Conservation (phyloP, 2,113 vertebrate species). For the Struthio camelus region DNA sequence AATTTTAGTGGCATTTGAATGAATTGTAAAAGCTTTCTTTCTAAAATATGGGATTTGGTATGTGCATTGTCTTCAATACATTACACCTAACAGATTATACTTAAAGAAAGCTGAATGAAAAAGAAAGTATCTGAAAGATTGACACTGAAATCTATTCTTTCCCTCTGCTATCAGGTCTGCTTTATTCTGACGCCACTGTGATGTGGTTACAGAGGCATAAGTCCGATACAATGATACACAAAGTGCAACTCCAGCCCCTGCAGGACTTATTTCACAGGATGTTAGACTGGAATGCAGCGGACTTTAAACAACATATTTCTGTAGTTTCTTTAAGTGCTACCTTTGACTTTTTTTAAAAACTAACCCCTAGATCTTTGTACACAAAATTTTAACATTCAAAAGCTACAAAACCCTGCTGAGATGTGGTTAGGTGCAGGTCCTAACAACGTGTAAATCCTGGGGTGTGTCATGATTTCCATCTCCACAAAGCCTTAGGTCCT, state of each 20-base stretch:
- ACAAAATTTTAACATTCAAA: not conserved
- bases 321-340: not conserved
- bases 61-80: not conserved
- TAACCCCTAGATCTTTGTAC: not conserved
- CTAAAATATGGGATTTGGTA: not conserved
- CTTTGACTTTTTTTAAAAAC: not conserved
- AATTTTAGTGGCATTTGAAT: not conserved
- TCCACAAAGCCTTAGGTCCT: not conserved
- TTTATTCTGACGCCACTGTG: not conserved
- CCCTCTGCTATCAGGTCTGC: not conserved
- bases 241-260: not conserved
- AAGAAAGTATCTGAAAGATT: not conserved
- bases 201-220: not conserved
- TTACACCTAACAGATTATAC: not conserved
- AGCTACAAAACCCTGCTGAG: not conserved
- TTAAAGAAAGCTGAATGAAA: not conserved
- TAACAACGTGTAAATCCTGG: not conserved
- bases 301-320: not conserved
- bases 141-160: not conserved
- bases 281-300: not conserved
- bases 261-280: fast-evolving
- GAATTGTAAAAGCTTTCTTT: not conserved
- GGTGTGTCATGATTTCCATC: slow-evolving; percentile 17
- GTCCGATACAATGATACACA: not conserved
- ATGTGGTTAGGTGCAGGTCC: slow-evolving; percentile 19